phyloP scores from a whole-genome alignment of 2,888 invertebrate species.

The Antitype chi region DNA sequence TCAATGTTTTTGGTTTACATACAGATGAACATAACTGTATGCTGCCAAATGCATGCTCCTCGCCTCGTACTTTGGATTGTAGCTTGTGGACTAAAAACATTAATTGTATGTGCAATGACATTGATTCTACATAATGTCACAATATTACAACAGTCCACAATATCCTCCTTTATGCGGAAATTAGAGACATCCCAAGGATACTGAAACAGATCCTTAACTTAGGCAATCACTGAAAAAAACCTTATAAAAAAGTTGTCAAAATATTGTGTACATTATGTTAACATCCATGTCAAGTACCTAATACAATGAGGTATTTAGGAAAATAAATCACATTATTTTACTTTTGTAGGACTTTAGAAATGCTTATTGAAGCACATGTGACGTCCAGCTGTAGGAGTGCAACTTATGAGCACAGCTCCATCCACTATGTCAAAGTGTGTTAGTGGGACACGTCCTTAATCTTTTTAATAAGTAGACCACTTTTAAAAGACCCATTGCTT shows the following conservation, averaged over 20 bases:
- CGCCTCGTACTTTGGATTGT: conserved; percentile 72
- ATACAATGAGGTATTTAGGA: conserved; percentile 42
- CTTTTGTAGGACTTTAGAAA: conserved; percentile 51
- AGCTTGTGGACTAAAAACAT: conserved; percentile 71
- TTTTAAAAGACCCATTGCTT: conserved; percentile 40
- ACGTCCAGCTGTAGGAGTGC: conserved; percentile 48
- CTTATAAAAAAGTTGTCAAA: not conserved
- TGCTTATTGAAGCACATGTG: conserved; percentile 47
- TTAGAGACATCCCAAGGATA: conserved; percentile 47
- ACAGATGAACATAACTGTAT: conserved; percentile 79
- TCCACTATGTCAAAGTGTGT: conserved; percentile 35
- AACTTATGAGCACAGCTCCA: conserved; percentile 40
- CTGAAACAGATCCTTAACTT: conserved; percentile 22
- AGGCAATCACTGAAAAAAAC: not conserved
- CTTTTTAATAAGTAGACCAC: conserved; percentile 27
- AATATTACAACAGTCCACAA: conserved; percentile 40
- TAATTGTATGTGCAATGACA: conserved; percentile 65
- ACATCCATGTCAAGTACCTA: conserved; percentile 15
- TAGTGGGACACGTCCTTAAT: conserved; percentile 34
- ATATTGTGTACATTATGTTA: conserved; percentile 31
- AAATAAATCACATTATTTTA: conserved; percentile 37
- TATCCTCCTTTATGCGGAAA: conserved; percentile 30
- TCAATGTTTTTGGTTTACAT: conserved; percentile 71
- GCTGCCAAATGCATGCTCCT: conserved; percentile 81
- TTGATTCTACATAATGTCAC: conserved; percentile 51